These are phyloP conservation scores for Pelodiscus sinensis DNA, from an alignment of 2,113 vertebrate genomes.

Conservation along the genomic window DNA sequence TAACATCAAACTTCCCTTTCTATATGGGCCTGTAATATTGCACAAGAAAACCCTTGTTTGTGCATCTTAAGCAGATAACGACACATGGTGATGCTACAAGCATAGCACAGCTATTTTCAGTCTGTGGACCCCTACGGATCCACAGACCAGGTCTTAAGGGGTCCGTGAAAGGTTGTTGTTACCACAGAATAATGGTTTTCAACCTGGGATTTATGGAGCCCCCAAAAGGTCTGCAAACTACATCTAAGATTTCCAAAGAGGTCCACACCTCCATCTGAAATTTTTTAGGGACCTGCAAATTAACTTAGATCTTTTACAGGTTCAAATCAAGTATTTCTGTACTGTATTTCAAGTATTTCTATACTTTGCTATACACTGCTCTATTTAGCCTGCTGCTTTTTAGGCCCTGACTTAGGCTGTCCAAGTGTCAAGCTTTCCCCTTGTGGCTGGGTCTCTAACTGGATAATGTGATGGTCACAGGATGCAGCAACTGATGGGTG, in stretches of 20 bases:
- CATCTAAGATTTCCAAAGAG: too few species aligned
- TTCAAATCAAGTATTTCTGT: neutral
- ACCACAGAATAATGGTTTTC: too few species aligned
- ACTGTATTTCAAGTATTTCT: neutral
- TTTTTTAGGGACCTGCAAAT: too few species aligned
- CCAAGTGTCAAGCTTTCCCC: neutral
- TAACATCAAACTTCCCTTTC: neutral
- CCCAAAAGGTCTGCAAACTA: too few species aligned
- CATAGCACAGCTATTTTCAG: neutral
- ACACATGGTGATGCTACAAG: neutral
- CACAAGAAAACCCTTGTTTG: neutral
- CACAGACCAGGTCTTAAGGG: too few species aligned
- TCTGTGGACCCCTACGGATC: neutral
- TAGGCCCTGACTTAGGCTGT: neutral
- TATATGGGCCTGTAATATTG: neutral
- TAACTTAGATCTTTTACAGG: neutral
- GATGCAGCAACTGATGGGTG: neutral
- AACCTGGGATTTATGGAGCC: too few species aligned
- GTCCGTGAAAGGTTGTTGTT: too few species aligned
- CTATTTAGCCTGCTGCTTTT: neutral
- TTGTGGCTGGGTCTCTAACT: neutral
- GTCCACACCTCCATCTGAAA: too few species aligned
- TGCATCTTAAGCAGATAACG: neutral
- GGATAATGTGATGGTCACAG: neutral
- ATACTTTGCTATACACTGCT: neutral